Evolutionary conservation across 2,113 vertebrate species (phyloP).

Genomic region (Ailurus styani): DNA sequence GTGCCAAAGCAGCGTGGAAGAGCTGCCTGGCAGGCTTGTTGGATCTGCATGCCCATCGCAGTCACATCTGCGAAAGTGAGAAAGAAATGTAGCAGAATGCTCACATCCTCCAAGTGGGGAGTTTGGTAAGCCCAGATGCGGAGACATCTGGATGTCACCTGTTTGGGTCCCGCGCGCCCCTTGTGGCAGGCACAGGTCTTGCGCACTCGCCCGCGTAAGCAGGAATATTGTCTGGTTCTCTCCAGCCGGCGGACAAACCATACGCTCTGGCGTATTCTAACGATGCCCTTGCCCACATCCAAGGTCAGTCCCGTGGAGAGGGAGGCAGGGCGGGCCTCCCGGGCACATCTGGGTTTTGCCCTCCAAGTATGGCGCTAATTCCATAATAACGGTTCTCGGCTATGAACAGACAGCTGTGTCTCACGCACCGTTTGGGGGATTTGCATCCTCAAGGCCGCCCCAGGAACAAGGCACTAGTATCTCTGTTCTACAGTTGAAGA

Average conservation of each 20-base stretch:
- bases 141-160: not conserved
- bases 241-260: not conserved
- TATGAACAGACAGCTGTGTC: not conserved
- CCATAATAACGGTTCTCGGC: not conserved
- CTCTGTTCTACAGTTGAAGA: not conserved
- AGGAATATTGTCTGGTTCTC: not conserved
- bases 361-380: not conserved
- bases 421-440: not conserved
- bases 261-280: not conserved
- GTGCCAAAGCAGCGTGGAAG: not conserved
- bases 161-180: not conserved
- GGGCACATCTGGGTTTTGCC: not conserved
- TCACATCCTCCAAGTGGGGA: not conserved
- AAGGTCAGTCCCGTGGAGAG: not conserved
- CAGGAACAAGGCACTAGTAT: not conserved
- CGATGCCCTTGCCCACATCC: not conserved
- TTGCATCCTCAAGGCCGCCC: not conserved
- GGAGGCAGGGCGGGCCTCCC: not conserved
- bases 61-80: not conserved
- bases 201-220: not conserved
- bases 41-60: not conserved
- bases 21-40: rapidly evolving
- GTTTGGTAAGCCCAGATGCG: not conserved
- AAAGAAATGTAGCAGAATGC: rapidly evolving
- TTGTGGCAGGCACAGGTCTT: not conserved